phyloP scores from a whole-genome alignment of 1,140 invertebrate genomes.

The Hormaphis cornu region DNA sequence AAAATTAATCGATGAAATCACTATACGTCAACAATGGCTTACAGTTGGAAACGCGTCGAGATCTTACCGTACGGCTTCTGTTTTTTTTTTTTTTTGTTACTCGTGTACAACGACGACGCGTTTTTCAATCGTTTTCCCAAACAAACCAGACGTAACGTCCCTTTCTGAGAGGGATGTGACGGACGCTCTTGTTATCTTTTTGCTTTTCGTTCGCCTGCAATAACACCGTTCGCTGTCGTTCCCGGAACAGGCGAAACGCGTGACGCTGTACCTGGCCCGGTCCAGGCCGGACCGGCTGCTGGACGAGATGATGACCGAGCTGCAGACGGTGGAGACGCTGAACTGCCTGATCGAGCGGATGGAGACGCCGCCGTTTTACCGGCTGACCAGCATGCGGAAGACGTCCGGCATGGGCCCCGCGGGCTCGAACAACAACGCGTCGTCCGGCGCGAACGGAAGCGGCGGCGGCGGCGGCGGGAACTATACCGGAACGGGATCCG shows the following conservation, averaged over 20 bases:
- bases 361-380: conserved; percentile 94
- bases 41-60: no score
- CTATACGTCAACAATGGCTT: no score
- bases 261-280: conserved; percentile 82
- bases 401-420: conserved; percentile 67
- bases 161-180: no score
- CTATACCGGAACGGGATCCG: conserved; percentile 48
- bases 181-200: no score
- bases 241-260: conserved; percentile 72
- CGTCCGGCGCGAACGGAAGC: conserved; percentile 27
- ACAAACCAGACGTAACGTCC: no score
- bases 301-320: conserved; percentile 92
- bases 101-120: no score
- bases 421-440: conserved; percentile 39
- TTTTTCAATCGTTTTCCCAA: no score
- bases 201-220: no score
- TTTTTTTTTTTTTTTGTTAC: no score
- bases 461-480: conserved; percentile 44
- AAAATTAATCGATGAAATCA: no score
- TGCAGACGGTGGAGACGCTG: conserved; percentile 91
- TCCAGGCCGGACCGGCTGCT: conserved; percentile 82
- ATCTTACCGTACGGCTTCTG: no score
- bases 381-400: conserved; percentile 81
- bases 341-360: conserved; percentile 91
- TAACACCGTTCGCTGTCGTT: no score